These are phyloP conservation scores for Poliocrania exsul DNA, from an alignment of 2,797 vertebrate species.

Conservation along the genomic window DNA sequence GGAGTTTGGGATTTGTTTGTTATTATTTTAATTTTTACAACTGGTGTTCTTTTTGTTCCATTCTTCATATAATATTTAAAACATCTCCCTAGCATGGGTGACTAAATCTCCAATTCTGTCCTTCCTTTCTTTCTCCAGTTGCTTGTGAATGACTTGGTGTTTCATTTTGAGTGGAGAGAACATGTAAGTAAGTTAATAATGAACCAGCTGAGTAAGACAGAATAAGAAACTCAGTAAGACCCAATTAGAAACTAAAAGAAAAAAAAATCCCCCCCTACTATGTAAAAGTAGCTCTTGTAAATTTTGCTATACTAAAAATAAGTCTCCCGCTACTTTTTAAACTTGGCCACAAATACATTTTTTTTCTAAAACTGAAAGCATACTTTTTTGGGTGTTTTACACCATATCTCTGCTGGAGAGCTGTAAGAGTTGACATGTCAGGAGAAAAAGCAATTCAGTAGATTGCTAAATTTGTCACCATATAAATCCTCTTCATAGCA, in stretches of 20 bases:
- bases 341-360: neutral
- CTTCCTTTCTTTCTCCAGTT: neutral
- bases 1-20: neutral
- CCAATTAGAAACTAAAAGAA: neutral
- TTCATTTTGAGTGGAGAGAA: neutral
- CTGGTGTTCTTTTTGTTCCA: neutral
- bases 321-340: neutral
- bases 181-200: neutral
- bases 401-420: neutral
- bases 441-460: neutral
- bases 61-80: neutral
- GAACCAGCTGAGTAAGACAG: neutral
- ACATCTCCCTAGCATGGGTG: neutral
- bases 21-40: neutral
- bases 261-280: neutral
- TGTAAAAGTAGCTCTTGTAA: neutral
- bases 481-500: slow-evolving; percentile 21
- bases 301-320: neutral
- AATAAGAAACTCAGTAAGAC: neutral
- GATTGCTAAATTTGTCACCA: slow-evolving; percentile 26
- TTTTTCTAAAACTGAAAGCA: neutral
- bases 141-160: neutral
- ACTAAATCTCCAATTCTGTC: neutral
- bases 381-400: neutral
- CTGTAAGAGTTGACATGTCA: neutral